Evolutionary conservation across 2,888 invertebrate species (phyloP).

Genomic region (Eupithecia vulgata): DNA sequence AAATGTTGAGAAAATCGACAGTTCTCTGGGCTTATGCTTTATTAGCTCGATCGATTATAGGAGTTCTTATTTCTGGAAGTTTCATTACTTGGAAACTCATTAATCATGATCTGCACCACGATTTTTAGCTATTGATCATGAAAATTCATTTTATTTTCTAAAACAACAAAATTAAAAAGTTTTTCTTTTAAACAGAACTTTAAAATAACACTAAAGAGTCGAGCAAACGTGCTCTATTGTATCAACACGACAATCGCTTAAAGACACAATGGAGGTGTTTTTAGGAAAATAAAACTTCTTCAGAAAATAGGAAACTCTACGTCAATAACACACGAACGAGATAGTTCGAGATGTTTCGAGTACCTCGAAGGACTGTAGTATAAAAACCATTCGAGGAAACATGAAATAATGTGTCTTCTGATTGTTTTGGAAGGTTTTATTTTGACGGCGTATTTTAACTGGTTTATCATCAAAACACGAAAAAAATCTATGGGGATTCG

Average conservation of each 20-base stretch:
- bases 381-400: slow-evolving; percentile 40
- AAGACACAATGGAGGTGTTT: slow-evolving; percentile 56
- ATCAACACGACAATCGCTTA: slow-evolving; percentile 50
- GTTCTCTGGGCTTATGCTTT: not conserved
- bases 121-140: not conserved
- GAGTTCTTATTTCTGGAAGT: not conserved
- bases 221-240: slow-evolving; percentile 40
- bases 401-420: slow-evolving; percentile 27
- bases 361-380: slow-evolving; percentile 24
- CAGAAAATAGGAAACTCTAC: slow-evolving; percentile 58
- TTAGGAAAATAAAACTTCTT: slow-evolving; percentile 60
- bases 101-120: not conserved
- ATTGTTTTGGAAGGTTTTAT: slow-evolving; percentile 22
- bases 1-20: not conserved
- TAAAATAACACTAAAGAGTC: slow-evolving; percentile 29
- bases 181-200: not conserved
- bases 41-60: not conserved
- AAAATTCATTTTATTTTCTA: not conserved
- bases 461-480: not conserved
- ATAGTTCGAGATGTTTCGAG: slow-evolving; percentile 47
- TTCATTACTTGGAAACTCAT: not conserved
- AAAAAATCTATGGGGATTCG: not conserved
- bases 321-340: slow-evolving; percentile 60
- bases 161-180: not conserved
- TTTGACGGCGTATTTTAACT: slow-evolving; percentile 8